These are phyloP conservation scores for Cuniculus paca DNA, from an alignment of 2,797 vertebrate species.

Conservation along the genomic window DNA sequence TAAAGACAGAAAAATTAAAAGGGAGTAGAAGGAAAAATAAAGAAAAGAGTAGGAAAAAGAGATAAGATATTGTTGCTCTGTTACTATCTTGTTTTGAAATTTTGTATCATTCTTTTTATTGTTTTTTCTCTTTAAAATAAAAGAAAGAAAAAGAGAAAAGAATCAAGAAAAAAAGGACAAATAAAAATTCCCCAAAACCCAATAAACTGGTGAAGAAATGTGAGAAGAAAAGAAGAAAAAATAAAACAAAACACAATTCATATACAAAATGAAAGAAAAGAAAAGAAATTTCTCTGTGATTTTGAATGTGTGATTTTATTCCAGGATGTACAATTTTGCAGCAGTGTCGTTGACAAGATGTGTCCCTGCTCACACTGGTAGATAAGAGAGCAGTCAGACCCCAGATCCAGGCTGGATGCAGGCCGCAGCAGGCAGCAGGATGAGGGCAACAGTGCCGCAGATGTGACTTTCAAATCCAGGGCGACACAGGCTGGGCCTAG, in stretches of 20 bases:
- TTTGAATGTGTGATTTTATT: not conserved
- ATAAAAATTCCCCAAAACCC: not conserved
- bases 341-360: not conserved
- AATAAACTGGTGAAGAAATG: not conserved
- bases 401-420: not conserved
- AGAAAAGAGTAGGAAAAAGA: not conserved
- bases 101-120: no score
- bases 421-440: not conserved
- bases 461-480: not conserved
- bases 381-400: not conserved
- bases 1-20: not conserved
- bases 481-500: not conserved
- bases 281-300: not conserved
- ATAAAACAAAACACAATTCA: not conserved
- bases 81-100: no score
- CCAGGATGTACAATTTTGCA: not conserved
- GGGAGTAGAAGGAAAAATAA: not conserved
- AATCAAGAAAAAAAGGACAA: not conserved
- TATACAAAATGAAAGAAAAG: not conserved
- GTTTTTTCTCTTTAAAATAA: no score
- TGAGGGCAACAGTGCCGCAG: not conserved
- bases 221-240: not conserved
- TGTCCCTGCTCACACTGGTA: not conserved
- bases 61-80: not conserved
- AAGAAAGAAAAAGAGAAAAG: not conserved